Percentiles rank a stretch among this genome's conserved stretches.
Conservation (phyloP, 2,797 vertebrate species). For the Malurus leucopterus region DNA sequence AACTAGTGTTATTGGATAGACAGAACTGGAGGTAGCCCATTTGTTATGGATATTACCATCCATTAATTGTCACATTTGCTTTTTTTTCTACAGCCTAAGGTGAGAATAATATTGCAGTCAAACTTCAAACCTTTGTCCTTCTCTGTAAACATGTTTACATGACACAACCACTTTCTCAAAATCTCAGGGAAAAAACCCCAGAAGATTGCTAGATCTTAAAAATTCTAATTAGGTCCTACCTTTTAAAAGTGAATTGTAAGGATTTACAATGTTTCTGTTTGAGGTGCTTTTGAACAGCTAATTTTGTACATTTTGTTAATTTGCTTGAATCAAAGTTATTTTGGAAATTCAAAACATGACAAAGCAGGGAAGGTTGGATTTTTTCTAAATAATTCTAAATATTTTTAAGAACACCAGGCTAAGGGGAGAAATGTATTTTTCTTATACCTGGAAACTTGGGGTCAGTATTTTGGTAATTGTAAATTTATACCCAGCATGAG, state of each 20-base stretch:
- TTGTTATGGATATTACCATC: background rate
- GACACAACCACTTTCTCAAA: background rate
- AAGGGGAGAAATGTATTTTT: background rate
- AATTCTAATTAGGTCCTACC: background rate
- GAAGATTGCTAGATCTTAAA: background rate
- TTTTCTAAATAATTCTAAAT: no score
- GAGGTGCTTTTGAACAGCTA: background rate
- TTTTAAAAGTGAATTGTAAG: background rate
- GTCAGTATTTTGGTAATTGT: background rate
- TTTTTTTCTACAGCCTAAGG: background rate
- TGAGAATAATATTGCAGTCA: background rate
- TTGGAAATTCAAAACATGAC: background rate
- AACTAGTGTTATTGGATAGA: background rate
- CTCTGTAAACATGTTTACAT: background rate
- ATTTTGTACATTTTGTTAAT: background rate
- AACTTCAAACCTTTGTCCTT: background rate
- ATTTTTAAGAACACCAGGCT: background rate
- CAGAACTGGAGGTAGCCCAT: background rate
- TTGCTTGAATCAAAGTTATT: background rate
- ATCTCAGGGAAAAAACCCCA: background rate
- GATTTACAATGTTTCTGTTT: background rate
- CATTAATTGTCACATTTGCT: background rate
- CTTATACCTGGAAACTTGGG: background rate
- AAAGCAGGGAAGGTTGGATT: background rate
- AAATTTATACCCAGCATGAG: background rate